Conservation (phyloP, 2,797 vertebrate genomes). For the Rhinoraja longicauda region DNA sequence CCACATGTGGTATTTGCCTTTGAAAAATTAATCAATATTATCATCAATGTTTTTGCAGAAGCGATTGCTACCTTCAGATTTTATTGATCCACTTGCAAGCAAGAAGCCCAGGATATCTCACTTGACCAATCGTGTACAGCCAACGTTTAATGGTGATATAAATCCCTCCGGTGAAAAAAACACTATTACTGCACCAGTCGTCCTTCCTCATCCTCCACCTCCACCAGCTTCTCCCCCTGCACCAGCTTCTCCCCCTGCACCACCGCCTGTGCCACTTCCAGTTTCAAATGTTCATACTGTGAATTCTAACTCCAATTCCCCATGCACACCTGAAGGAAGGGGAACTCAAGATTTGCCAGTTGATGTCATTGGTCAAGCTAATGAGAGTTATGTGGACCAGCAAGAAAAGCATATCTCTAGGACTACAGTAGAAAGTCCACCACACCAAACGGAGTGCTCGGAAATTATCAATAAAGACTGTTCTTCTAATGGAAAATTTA, state of each 20-base stretch:
- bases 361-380: conserved; percentile 58
- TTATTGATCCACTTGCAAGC: conserved; percentile 71
- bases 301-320: conserved; percentile 75
- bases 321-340: conserved; percentile 74
- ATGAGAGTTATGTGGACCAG: conserved; percentile 70
- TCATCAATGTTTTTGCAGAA: conserved; percentile 59
- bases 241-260: conserved; percentile 52
- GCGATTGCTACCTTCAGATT: conserved; percentile 61
- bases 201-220: conserved; percentile 41
- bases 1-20: background rate
- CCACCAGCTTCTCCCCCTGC: conserved; percentile 54
- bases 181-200: conserved; percentile 47
- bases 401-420: conserved; percentile 57
- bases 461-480: conserved; percentile 44
- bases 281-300: conserved; percentile 62
- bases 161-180: conserved; percentile 55
- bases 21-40: background rate
- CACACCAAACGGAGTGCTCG: conserved; percentile 45
- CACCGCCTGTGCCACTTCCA: conserved; percentile 49
- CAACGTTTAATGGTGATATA: conserved; percentile 50
- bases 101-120: conserved; percentile 83
- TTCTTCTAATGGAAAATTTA: conserved; percentile 61
- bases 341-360: conserved; percentile 77
- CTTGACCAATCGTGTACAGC: conserved; percentile 64
- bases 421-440: conserved; percentile 50